phyloP scores from a whole-genome alignment of 2,888 invertebrate genomes.

The Napeogenes sylphis region DNA sequence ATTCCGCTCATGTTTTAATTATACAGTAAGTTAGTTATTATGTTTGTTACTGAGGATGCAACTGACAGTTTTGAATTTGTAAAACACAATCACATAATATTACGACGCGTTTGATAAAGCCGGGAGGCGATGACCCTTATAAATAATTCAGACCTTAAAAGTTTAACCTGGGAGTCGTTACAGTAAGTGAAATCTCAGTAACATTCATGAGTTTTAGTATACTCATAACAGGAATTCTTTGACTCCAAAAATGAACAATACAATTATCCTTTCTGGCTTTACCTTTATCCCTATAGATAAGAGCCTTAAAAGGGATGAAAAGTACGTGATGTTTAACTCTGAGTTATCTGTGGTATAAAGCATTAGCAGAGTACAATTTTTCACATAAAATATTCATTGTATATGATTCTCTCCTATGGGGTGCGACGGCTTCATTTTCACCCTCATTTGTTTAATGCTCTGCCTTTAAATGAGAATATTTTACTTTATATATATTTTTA shows the following conservation, averaged over 20 bases:
- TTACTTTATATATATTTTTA: constrained; percentile 25
- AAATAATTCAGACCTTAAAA: constrained; percentile 1
- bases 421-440: constrained; percentile 32
- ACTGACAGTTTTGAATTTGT: not conserved
- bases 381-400: constrained; percentile 59
- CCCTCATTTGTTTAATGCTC: constrained; percentile 40
- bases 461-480: constrained; percentile 33
- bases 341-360: constrained; percentile 19
- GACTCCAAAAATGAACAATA: constrained; percentile 21
- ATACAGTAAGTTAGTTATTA: too few relatives aligned
- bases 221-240: constrained; percentile 11
- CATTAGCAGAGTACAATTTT: constrained; percentile 45
- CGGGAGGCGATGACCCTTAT: not conserved
- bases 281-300: constrained; percentile 20
- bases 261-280: constrained; percentile 18
- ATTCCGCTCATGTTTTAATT: too few relatives aligned
- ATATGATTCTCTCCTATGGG: constrained; percentile 46
- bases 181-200: constrained; percentile 1
- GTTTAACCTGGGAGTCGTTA: not conserved
- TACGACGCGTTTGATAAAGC: not conserved
- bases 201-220: constrained; percentile 8
- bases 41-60: too few relatives aligned
- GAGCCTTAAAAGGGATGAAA: constrained; percentile 27
- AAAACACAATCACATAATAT: not conserved
- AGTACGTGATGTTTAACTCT: constrained; percentile 28